phyloP scores from a whole-genome alignment of 2,113 vertebrate genomes.

The Ranitomeya imitator region DNA sequence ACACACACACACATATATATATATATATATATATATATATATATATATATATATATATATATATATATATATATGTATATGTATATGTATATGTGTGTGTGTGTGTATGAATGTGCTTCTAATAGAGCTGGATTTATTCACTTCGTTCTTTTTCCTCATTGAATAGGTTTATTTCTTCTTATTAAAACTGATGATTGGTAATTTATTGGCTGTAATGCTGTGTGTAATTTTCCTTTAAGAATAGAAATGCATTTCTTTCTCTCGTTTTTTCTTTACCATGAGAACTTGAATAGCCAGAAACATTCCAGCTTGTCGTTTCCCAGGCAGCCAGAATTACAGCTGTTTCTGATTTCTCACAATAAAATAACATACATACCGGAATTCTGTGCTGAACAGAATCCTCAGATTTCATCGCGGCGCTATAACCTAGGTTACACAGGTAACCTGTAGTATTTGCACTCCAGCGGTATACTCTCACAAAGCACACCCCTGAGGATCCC shows the following conservation, averaged over 20 bases:
- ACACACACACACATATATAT: too few relatives aligned
- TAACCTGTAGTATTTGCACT: not conserved
- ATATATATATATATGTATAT: too few relatives aligned
- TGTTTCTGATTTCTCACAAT: slow-evolving; percentile 39
- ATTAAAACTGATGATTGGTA: not conserved
- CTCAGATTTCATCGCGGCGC: not conserved
- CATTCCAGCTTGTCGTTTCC: slow-evolving; percentile 35
- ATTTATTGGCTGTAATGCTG: slow-evolving; percentile 34
- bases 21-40: too few relatives aligned
- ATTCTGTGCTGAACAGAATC: not conserved
- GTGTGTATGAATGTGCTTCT: not conserved
- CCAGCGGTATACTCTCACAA: not conserved
- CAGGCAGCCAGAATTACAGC: slow-evolving; percentile 41
- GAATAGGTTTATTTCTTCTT: slow-evolving; percentile 8
- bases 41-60: too few relatives aligned
- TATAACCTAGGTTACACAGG: not conserved
- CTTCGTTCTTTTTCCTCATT: not conserved
- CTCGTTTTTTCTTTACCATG: slow-evolving; percentile 32
- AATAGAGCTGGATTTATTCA: not conserved
- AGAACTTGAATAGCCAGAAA: slow-evolving; percentile 21
- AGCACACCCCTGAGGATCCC: too few relatives aligned
- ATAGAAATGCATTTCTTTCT: slow-evolving; percentile 23
- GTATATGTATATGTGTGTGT: not conserved
- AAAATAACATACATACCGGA: slow-evolving; percentile 21
- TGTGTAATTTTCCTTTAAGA: slow-evolving; percentile 27